A percentile compares a stretch with the other conserved stretches of the same genome.
Conservation (phyloP, 2,797 vertebrate genomes). For the Ataeniobius toweri region DNA sequence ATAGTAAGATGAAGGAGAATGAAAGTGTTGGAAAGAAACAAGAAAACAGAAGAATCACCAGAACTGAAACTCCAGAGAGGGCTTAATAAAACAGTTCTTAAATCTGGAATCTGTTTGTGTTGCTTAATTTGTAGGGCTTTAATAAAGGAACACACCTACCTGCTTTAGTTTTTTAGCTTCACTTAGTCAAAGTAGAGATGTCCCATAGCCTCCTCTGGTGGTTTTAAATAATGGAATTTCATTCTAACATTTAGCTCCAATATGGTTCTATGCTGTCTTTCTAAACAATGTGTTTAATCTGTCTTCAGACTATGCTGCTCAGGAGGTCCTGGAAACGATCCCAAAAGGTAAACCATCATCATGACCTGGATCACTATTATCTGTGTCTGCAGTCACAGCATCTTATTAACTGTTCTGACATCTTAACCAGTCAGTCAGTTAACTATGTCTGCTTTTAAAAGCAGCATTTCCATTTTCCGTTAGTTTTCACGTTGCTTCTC, state of each 20-base stretch:
- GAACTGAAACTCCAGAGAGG: background rate
- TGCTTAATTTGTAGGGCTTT: slow-evolving; percentile 5
- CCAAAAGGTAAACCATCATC: slow-evolving; percentile 89
- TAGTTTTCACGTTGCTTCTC: background rate
- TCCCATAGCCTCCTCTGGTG: slow-evolving; percentile 28
- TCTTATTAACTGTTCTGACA: too few species aligned
- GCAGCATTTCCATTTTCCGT: background rate
- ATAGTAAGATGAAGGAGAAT: background rate
- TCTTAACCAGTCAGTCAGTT: background rate
- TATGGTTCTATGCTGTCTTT: background rate
- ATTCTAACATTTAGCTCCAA: background rate
- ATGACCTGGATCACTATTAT: slow-evolving; percentile 41
- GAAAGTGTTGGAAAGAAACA: background rate
- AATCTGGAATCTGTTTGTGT: background rate
- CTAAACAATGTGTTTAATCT: slow-evolving; percentile 74
- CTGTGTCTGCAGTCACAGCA: background rate
- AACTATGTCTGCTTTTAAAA: background rate
- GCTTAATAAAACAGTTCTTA: background rate
- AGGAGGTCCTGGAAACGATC: slow-evolving; percentile 95
- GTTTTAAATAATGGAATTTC: background rate
- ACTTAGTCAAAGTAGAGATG: background rate
- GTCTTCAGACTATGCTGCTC: slow-evolving; percentile 90
- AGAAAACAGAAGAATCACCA: background rate
- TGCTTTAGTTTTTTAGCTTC: background rate
- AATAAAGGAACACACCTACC: background rate